Percentiles rank a stretch among this genome's conserved stretches.
phyloP scores from a whole-genome alignment of 2,888 invertebrate species.

The Orchestes rusci region DNA sequence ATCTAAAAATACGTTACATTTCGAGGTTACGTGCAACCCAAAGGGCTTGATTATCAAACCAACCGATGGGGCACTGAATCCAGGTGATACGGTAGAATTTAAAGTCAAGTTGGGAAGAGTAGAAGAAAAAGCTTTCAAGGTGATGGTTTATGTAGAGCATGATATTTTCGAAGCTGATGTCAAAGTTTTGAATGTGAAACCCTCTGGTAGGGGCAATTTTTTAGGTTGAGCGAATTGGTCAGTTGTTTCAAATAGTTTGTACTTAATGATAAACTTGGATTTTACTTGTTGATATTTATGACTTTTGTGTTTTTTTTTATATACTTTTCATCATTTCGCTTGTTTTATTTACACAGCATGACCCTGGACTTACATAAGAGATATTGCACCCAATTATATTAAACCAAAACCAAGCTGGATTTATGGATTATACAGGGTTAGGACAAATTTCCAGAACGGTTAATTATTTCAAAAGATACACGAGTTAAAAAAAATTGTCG shows the following conservation, averaged over 20 bases:
- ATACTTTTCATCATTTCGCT: too few species aligned
- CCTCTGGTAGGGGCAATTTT: conserved; percentile 13
- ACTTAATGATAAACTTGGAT: too few species aligned
- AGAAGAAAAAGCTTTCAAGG: conserved; percentile 26
- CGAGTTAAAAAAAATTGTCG: too few species aligned
- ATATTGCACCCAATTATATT: too few species aligned
- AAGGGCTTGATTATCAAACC: conserved; percentile 28
- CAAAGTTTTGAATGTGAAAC: conserved; percentile 27
- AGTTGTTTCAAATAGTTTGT: conserved; percentile 18
- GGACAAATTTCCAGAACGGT: too few species aligned
- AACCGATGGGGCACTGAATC: conserved; percentile 26
- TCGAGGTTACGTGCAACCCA: conserved; percentile 22
- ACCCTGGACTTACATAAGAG: too few species aligned
- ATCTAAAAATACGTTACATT: conserved; percentile 21
- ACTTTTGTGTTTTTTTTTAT: too few species aligned
- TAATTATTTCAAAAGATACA: too few species aligned
- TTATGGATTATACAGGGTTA: too few species aligned
- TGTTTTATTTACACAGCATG: too few species aligned
- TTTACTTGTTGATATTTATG: background rate
- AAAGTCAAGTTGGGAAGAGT: conserved; percentile 27
- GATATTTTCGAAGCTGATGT: conserved; percentile 33
- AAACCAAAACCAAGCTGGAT: too few species aligned
- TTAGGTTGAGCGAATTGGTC: conserved; percentile 16
- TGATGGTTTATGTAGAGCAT: conserved; percentile 33
- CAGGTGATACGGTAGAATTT: conserved; percentile 29